Evolutionary conservation across 2,113 vertebrate genomes (phyloP).

Genomic region (Megalops atlanticus): DNA sequence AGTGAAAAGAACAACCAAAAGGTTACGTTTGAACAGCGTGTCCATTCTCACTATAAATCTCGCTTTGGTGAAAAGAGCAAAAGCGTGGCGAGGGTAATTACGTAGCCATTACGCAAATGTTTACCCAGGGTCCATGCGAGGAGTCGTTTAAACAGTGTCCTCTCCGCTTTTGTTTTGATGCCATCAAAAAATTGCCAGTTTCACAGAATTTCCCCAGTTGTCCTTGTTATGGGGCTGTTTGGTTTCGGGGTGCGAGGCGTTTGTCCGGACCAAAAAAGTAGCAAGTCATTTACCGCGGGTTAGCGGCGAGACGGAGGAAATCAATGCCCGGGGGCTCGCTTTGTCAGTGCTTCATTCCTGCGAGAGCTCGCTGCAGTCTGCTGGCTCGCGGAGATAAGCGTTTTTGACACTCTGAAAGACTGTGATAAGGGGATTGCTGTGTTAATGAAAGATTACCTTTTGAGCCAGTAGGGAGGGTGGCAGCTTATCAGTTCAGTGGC

Average conservation of each 20-base stretch:
- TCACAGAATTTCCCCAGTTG: conserved; percentile 37
- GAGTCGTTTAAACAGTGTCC: conserved; percentile 10
- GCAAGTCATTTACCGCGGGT: conserved; percentile 5
- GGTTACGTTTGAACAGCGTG: conserved; percentile 57
- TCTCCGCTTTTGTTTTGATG: conserved; percentile 4
- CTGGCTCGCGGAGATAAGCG: conserved; percentile 82
- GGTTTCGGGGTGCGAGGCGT: conserved; percentile 8
- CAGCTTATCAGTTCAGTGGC: conserved; percentile 62
- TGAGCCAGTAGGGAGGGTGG: conserved; percentile 53
- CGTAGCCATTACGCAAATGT: conserved; percentile 58
- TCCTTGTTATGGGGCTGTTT: conserved; percentile 24
- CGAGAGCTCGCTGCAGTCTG: conserved; percentile 80
- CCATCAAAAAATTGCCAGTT: conserved; percentile 13
- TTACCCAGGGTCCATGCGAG: conserved; percentile 50
- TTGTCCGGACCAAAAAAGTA: conserved; percentile 44
- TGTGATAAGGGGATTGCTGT: conserved; percentile 83
- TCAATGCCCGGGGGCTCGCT: conserved; percentile 63
- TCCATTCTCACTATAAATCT: conserved; percentile 67
- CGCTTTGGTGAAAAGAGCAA: conserved; percentile 44
- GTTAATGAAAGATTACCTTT: conserved; percentile 64
- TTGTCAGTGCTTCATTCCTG: conserved; percentile 72
- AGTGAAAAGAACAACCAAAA: conserved; percentile 34
- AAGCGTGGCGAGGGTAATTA: conserved; percentile 53
- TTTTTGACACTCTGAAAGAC: conserved; percentile 85
- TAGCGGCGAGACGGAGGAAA: conserved; percentile 26